Evolutionary conservation across 1,140 invertebrate genomes (phyloP), one percentile per base, ranked within the genome.

Genomic region (Drosophila subobscura): DNA sequence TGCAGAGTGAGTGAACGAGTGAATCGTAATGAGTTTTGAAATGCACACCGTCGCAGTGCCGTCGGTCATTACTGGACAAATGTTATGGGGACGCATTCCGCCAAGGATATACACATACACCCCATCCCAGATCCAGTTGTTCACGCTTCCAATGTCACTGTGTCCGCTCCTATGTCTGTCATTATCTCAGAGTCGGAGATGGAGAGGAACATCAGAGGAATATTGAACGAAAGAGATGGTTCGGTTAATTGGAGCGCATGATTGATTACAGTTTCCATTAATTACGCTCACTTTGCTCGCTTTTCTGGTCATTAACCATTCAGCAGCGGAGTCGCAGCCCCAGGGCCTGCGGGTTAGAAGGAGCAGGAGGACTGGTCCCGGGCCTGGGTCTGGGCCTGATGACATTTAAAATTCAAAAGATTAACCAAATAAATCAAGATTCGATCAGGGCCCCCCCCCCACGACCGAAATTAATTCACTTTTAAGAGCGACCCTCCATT

Each of bases 231-330:
- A 5, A 44, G 25, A 40, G 63, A 79, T 47, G 53, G 51, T 53
- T 65, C 54, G 72, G 79, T 80, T 86, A 86, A 85, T 86, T 85
- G 80, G 73, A 86, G 77, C 81, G 80, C 70, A 85, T 85, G 80
- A 85, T 85, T 85, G 81, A 86, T 88, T 85, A 81, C 83, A 77
- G 64, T 88, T 70, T 56, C 68, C 80, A 77, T 85, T 84, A 84
- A 84, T 85, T 84, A 75, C 72, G 63, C 72, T 75, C 72, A 60
- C 72, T 68, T 70, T 56, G 64, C 66, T 60, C 65, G 76, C 65
- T 63, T 84, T 83, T 79, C 79, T 85, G 81, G 56, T 75, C 81
- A 88, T 85, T 85, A 85, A 77, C 81, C 83, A 86, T 51, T 68
- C 51, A 14, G 33, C 61, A 22, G 29, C n/a, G 55, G 55, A 25